Evolutionary conservation across 2,888 invertebrate genomes (phyloP).

Genomic region (Pachycephus smyrnensis): DNA sequence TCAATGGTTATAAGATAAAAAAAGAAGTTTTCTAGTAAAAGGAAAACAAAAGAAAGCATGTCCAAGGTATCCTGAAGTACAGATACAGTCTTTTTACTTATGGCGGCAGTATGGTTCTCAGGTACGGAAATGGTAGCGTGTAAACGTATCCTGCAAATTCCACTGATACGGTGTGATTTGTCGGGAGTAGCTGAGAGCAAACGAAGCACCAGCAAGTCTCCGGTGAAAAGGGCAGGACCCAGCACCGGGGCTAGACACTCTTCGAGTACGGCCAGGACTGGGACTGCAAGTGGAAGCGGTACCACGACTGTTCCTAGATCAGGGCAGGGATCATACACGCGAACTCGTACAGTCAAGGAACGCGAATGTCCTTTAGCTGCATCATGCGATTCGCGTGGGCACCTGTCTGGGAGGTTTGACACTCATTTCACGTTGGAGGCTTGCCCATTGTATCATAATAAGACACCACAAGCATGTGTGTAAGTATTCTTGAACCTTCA

Average conservation of each 20-base stretch:
- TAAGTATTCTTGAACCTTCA: constrained; percentile 49
- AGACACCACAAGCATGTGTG: constrained; percentile 78
- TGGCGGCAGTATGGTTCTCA: constrained; percentile 47
- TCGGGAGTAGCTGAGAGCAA: constrained; percentile 58
- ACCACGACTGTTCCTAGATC: constrained; percentile 32
- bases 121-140: constrained; percentile 42
- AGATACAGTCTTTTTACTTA: constrained; percentile 49
- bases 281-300: constrained; percentile 39
- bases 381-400: constrained; percentile 89
- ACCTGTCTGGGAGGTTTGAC: constrained; percentile 83
- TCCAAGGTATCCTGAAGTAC: constrained; percentile 43
- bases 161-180: constrained; percentile 43
- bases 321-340: constrained; percentile 46
- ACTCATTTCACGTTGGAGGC: constrained; percentile 91
- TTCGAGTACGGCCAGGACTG: constrained; percentile 53
- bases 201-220: constrained; percentile 73
- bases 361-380: constrained; percentile 86
- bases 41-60: constrained; percentile 27
- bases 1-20: constrained; percentile 32
- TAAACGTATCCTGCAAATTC: constrained; percentile 45
- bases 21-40: constrained; percentile 13
- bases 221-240: constrained; percentile 73
- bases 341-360: constrained; percentile 69
- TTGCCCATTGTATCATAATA: constrained; percentile 93
- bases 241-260: constrained; percentile 60